Percentiles rank a stretch among this genome's conserved stretches.
Evolutionary conservation across 92 coral and sea anemone genomes (phyloP).

Genomic region (Pocillopora meandrina): DNA sequence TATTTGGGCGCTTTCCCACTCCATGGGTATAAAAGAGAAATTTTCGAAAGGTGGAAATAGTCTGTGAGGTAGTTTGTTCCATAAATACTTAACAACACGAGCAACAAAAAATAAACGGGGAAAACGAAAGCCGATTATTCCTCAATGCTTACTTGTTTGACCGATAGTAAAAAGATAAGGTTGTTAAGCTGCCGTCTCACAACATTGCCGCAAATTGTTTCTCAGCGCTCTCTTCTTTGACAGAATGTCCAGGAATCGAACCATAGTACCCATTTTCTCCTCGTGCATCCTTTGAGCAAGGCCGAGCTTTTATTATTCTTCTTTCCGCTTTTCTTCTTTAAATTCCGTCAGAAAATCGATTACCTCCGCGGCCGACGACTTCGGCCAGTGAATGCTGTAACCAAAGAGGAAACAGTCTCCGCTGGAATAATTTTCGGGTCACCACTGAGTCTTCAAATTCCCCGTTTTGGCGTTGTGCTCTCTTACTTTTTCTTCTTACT

Average conservation of each 20-base stretch:
- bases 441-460: background rate
- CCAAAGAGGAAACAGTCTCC: background rate
- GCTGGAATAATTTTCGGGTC: slow-evolving; percentile 11
- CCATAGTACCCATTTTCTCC: slow-evolving; percentile 23
- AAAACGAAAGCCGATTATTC: background rate
- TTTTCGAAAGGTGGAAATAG: background rate
- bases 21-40: slow-evolving; percentile 5
- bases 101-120: background rate
- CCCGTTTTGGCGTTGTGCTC: slow-evolving; percentile 29
- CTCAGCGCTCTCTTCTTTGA: slow-evolving; percentile 4
- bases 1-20: background rate
- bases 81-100: slow-evolving; percentile 4
- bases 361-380: slow-evolving; percentile 26
- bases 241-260: slow-evolving; percentile 11
- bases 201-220: no score
- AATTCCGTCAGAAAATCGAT: slow-evolving; percentile 21
- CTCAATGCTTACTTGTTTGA: background rate
- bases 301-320: slow-evolving; percentile 5
- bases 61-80: background rate
- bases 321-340: slow-evolving; percentile 16
- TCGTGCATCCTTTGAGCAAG: slow-evolving; percentile 5
- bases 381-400: background rate
- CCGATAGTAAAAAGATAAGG: no score
- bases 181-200: no score
- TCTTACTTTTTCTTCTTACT: background rate